Evolutionary conservation across 2,797 vertebrate genomes (phyloP), one percentile per base, ranked within the genome.

Genomic region (Glyptemys insculpta): DNA sequence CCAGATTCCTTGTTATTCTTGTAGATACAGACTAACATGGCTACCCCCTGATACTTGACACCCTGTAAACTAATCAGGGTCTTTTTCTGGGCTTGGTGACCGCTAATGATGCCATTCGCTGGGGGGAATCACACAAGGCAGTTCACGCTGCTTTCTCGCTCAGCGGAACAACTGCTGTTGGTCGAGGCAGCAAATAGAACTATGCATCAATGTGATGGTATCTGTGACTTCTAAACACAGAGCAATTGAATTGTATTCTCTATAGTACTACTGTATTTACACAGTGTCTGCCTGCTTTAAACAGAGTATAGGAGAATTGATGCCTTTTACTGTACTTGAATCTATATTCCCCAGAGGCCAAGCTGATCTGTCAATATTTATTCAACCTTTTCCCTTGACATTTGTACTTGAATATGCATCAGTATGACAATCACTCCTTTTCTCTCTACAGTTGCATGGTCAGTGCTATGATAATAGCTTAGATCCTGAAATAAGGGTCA

Each of bases 371-470:
- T n/a, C 80, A 41, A 18, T 81, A 41, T 29, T 41, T 57, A 31
- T 44, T 44, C 53, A 89, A 29, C 37, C 44, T 18, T 54, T 47
- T 18, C 21, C 6, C 8, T 49, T 81, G 18, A 21, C 18, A 23
- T 88, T 79, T 44, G 78, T 72, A 52, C 41, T 83, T 16, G 19
- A 11, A 12, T 83, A 49, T 72, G 27, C 76, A 49, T 81, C 54
- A 47, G 27, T 56, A 68, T 14, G 8, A 37, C 52, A 76, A 15
- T 27, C 27, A 18, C 31, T 27, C 9, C 54, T 85, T 89, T 59
- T 85, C 53, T 95, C 88, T 85, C 87, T 78, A 78, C 98, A 99
- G 99, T 98, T 99, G 84, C 98, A 96, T 89, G 99, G 99, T 87
- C 99, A 99, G 72, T 99, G 99, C 95, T 98, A 98, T 76, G 98